Base-by-base conservation (phyloP, 2,888 invertebrate species). In the Rosalia funebris region DNA sequence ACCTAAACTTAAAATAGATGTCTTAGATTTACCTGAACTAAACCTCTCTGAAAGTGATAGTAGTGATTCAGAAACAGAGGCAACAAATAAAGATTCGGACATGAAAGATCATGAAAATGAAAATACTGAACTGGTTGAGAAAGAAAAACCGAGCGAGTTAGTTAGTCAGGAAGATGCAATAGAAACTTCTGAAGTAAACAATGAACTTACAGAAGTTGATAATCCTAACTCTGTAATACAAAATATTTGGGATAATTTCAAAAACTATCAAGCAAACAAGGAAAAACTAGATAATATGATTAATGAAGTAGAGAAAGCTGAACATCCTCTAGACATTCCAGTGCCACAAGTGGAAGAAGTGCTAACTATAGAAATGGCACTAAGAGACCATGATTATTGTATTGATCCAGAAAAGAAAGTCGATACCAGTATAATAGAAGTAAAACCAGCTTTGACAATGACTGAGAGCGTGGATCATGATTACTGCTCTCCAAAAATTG, bases 31-130 rank as follows among this genome's bases (percentile, higher is more conserved):
- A 54, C 93, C 92, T 1, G 93, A 91, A 1, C 82, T 93, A 37
- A 93, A 93, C 83, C 83, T 94, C 37, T 93, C 93, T 0, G 93
- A 93, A 74, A 92, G 92, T 77, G 93, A 93, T 71, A 91, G 90
- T 65, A 79, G 79, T 47, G 92, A 91, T 64, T 87, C 82, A 1
- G 89, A 87, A 16, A 82, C 80, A 2, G 81, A 83, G 72, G 52
- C 82, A 1, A 56, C 16, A 16, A 39, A 47, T 34, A 15, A 48
- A 25, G 4, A 3, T 25, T 5, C 9, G 3, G 25, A 25, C 4
- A 9, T 5, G 25, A 25, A 76, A 72, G 14, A 76, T n/a, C n/a
- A n/a, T 74, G 63, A 82, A 80, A 63, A 15, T 16, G 16, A 31
- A 16, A 17, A 17, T 19, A 39, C 11, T 1, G 41, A 53, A 12